These are phyloP conservation scores for Lasioglossum leucozonium DNA, from an alignment of 2,888 invertebrate genomes.

Conservation along the genomic window DNA sequence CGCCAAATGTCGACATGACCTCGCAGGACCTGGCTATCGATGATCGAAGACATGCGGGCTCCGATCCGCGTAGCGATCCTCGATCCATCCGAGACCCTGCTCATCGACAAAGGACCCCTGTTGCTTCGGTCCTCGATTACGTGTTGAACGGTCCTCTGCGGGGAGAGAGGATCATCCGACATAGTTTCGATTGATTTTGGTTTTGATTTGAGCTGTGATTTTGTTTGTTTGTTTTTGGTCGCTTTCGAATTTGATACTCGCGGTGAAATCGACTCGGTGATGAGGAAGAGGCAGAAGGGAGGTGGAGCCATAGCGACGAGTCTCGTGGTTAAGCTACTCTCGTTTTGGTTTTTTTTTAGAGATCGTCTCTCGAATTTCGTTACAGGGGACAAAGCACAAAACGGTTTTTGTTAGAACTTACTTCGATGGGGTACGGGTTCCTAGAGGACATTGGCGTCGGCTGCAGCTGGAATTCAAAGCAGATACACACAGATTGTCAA, in stretches of 20 bases:
- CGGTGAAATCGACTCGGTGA: constrained; percentile 32
- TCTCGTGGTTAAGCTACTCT: constrained; percentile 1
- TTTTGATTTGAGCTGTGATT: not conserved
- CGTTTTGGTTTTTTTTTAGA: not conserved
- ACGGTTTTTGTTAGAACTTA: constrained; percentile 24
- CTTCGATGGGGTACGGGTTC: constrained; percentile 20
- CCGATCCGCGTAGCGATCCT: constrained; percentile 1
- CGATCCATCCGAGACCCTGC: constrained; percentile 18
- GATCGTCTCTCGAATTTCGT: not conserved
- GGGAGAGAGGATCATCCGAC: constrained; percentile 57
- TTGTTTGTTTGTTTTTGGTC: constrained; percentile 3
- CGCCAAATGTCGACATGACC: not conserved
- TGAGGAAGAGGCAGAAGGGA: constrained; percentile 80
- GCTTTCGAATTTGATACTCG: not conserved
- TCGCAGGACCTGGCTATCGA: not conserved
- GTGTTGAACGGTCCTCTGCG: constrained; percentile 50
- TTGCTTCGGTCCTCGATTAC: constrained; percentile 38
- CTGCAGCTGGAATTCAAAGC: constrained; percentile 49
- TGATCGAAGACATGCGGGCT: not conserved
- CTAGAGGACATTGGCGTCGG: not conserved
- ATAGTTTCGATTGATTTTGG: constrained; percentile 31
- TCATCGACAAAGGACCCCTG: constrained; percentile 56
- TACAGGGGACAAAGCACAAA: constrained; percentile 4
- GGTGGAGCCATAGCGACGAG: constrained; percentile 78
- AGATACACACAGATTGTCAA: constrained; percentile 12